Evolutionary conservation across 2,113 vertebrate species (phyloP).

Genomic region (Menidia beryllina): DNA sequence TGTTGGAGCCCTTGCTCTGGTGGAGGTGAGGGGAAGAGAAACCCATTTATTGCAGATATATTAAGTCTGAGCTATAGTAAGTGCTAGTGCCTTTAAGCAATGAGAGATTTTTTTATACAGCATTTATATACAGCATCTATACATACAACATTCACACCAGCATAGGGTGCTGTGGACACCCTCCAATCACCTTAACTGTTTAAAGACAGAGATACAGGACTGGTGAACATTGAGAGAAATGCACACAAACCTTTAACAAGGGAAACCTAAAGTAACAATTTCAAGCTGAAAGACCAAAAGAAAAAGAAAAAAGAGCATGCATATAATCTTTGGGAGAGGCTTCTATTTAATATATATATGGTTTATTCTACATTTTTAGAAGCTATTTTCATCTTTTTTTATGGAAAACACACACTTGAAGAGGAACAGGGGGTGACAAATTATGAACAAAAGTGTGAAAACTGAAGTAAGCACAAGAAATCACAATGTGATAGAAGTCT

Average conservation of each 20-base stretch:
- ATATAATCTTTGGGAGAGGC: slow-evolving; percentile 78
- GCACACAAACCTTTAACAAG: slow-evolving; percentile 61
- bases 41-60: slow-evolving; percentile 81
- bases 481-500: slow-evolving; percentile 60
- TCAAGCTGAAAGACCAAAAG: slow-evolving; percentile 59
- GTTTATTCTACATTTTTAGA: slow-evolving; percentile 80
- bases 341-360: slow-evolving; percentile 75
- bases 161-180: slow-evolving; percentile 56
- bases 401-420: slow-evolving; percentile 55
- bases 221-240: slow-evolving; percentile 49
- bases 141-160: slow-evolving; percentile 83
- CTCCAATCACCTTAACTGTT: slow-evolving; percentile 61
- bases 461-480: slow-evolving; percentile 70
- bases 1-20: slow-evolving; percentile 74
- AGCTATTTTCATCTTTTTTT: slow-evolving; percentile 69
- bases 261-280: slow-evolving; percentile 66
- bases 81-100: slow-evolving; percentile 83
- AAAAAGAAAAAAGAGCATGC: slow-evolving; percentile 74
- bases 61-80: slow-evolving; percentile 81
- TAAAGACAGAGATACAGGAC: slow-evolving; percentile 37
- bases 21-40: slow-evolving; percentile 47
- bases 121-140: slow-evolving; percentile 88
- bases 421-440: slow-evolving; percentile 36
- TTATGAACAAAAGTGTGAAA: slow-evolving; percentile 52
- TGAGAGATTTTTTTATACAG: slow-evolving; percentile 82